Percentiles rank a stretch among this genome's conserved stretches.
phyloP scores from a whole-genome alignment of 2,797 vertebrate species.

The Coregonus suidteri region DNA sequence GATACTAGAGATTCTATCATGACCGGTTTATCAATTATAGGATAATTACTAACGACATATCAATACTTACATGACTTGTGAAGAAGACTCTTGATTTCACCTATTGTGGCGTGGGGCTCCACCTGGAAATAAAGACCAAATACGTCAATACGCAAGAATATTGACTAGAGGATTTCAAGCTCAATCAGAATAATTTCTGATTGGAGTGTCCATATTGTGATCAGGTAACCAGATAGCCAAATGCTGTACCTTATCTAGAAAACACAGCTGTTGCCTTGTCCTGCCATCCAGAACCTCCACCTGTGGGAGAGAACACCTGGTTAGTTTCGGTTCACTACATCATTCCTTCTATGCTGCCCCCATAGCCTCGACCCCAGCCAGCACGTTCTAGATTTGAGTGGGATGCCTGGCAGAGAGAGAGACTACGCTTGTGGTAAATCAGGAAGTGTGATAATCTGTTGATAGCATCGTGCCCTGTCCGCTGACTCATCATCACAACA shows the following conservation, averaged over 20 bases:
- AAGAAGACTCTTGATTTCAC: conserved; percentile 84
- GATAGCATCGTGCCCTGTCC: neutral
- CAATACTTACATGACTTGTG: conserved; percentile 82
- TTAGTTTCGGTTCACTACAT: neutral
- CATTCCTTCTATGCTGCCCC: too few relatives aligned
- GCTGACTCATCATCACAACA: neutral
- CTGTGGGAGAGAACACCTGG: conserved; percentile 62
- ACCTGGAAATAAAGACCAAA: conserved; percentile 65
- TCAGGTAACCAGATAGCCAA: too few relatives aligned
- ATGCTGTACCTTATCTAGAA: conserved; percentile 82
- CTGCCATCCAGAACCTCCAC: conserved; percentile 82
- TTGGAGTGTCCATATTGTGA: too few relatives aligned
- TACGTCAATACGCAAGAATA: neutral
- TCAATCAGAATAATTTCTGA: too few relatives aligned
- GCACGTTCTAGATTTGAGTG: too few relatives aligned
- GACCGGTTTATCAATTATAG: too few relatives aligned
- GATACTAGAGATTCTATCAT: too few relatives aligned
- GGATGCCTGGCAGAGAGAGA: neutral
- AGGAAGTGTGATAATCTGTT: neutral
- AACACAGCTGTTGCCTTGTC: conserved; percentile 81
- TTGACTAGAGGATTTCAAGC: too few relatives aligned
- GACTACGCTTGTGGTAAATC: neutral
- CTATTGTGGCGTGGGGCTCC: conserved; percentile 82
- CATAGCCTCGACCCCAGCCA: too few relatives aligned
- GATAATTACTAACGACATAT: neutral